phyloP scores from a whole-genome alignment of 2,113 vertebrate genomes.

The Laterallus jamaicensis region DNA sequence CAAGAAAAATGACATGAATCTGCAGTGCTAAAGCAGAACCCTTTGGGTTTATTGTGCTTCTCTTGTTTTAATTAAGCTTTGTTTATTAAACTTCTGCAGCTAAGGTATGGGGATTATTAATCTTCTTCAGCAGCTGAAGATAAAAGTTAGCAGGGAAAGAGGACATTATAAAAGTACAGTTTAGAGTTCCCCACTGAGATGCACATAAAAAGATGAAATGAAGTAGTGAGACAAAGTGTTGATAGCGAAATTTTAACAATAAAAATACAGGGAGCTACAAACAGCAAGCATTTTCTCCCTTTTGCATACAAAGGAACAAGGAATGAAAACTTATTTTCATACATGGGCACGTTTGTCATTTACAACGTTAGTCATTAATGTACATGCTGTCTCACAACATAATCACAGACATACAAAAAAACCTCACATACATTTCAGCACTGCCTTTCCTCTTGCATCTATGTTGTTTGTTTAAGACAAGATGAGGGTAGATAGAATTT shows the following conservation, averaged over 20 bases:
- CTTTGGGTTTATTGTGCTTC: conserved; percentile 52
- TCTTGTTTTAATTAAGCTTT: conserved; percentile 65
- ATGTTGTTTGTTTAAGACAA: neutral
- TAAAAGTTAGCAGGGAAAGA: conserved; percentile 40
- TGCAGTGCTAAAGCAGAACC: conserved; percentile 34
- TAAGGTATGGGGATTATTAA: conserved; percentile 50
- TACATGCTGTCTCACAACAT: neutral
- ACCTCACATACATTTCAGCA: neutral
- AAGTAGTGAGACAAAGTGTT: conserved; percentile 12
- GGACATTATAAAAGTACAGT: conserved; percentile 42
- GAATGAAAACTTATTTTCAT: neutral
- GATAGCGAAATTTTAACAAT: neutral
- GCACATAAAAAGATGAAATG: conserved; percentile 14
- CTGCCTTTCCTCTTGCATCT: neutral
- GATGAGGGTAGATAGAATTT: neutral
- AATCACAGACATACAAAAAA: neutral
- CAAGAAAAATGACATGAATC: conserved; percentile 59
- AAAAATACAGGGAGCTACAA: conserved; percentile 13
- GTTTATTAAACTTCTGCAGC: conserved; percentile 57
- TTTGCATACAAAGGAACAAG: neutral
- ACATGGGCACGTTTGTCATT: neutral
- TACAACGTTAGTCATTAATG: neutral
- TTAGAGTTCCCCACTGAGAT: conserved; percentile 20
- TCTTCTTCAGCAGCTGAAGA: conserved; percentile 49
- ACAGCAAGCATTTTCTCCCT: neutral